These are phyloP conservation scores for Eurytoma adleriae DNA, from an alignment of 2,888 invertebrate species.

Conservation along the genomic window DNA sequence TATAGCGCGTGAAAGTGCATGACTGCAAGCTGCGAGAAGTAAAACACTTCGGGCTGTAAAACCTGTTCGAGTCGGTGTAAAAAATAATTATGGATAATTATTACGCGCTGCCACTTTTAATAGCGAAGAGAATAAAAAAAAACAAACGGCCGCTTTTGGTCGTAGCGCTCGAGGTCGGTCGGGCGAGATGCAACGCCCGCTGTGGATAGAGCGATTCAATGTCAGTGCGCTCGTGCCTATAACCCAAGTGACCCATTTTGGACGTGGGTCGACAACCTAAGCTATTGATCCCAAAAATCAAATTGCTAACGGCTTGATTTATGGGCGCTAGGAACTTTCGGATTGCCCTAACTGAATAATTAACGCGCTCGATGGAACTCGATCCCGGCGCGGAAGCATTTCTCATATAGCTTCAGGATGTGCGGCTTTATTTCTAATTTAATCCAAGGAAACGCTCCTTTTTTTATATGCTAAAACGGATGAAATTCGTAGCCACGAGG, in stretches of 20 bases:
- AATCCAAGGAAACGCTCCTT: no score
- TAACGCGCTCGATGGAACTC: conserved; percentile 9
- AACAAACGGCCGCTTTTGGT: no score
- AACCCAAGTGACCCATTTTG: conserved; percentile 45
- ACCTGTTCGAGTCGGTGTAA: not conserved
- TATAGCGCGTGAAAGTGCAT: no score
- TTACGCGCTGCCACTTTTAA: no score
- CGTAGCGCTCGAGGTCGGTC: not conserved
- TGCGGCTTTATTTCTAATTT: no score
- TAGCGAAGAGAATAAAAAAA: no score
- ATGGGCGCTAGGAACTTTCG: conserved; percentile 3
- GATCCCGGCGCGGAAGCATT: conserved; percentile 22
- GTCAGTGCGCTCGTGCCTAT: not conserved
- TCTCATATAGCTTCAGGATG: not conserved
- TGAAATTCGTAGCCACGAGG: no score
- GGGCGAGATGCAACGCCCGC: no score
- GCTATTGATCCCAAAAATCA: conserved; percentile 32
- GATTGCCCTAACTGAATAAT: conserved; percentile 39
- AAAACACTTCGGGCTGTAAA: not conserved
- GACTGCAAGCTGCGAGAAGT: no score
- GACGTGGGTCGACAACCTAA: conserved; percentile 31
- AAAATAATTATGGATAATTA: not conserved
- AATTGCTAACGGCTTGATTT: conserved; percentile 40
- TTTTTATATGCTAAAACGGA: no score
- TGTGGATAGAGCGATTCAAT: no score